A percentile compares a stretch with the other conserved stretches of the same genome.
These are phyloP conservation scores for Limnephilus marmoratus DNA, from an alignment of 2,888 invertebrate species.

Conservation along the genomic window DNA sequence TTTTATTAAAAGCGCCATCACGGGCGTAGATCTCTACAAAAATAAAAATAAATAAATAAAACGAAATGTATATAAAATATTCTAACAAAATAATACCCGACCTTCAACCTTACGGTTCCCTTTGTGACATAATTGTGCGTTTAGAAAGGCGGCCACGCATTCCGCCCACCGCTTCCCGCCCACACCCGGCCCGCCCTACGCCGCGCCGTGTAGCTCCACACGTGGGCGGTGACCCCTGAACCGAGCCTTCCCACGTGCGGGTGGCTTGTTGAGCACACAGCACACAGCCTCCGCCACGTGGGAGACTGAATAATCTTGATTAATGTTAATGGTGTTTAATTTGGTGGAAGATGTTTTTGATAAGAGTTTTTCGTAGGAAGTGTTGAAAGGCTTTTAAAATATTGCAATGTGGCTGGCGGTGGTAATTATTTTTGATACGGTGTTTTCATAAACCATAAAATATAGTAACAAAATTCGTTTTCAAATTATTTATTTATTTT, in stretches of 20 bases:
- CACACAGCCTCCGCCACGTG: not conserved
- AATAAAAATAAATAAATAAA: not conserved
- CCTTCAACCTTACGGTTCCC: not conserved
- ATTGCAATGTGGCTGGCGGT: not conserved
- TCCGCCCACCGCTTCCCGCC: not conserved
- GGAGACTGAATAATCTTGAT: not conserved
- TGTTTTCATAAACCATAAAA: not conserved
- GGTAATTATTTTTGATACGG: not conserved
- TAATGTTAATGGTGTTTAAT: not conserved
- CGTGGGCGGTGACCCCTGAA: not conserved
- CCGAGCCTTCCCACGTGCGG: not conserved
- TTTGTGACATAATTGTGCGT: constrained; percentile 2
- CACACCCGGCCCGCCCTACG: not conserved
- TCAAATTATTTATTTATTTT: too few species aligned
- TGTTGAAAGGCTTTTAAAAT: not conserved
- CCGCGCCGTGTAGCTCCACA: not conserved
- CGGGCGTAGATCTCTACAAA: not conserved
- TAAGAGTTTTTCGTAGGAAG: not conserved
- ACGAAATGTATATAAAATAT: not conserved
- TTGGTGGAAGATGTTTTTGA: not conserved
- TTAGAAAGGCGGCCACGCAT: not conserved
- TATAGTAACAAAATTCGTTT: too few species aligned
- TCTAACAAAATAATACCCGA: not conserved
- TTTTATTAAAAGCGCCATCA: not conserved
- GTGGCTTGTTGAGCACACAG: not conserved